Conservation (phyloP, 2,888 invertebrate genomes). For the Leucozona laternaria region DNA sequence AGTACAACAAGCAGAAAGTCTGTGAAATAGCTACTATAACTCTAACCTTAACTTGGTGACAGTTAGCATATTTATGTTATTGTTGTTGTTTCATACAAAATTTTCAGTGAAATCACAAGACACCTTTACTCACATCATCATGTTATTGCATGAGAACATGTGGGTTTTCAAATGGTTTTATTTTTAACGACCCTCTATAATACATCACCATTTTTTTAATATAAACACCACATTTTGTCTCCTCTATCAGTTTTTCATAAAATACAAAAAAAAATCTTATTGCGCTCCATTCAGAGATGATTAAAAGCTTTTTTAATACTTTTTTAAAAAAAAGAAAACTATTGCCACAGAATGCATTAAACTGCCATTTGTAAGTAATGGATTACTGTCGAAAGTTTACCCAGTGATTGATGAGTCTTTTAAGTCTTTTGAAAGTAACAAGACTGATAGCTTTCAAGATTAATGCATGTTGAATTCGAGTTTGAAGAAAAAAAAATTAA, state of each 20-base stretch:
- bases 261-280: background rate
- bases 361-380: slow-evolving; percentile 65
- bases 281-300: background rate
- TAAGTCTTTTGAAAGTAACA: slow-evolving; percentile 47
- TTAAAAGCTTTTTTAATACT: slow-evolving; percentile 1
- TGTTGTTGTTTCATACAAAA: too few relatives aligned
- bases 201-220: background rate
- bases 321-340: slow-evolving; percentile 30
- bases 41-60: too few relatives aligned
- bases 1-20: too few relatives aligned
- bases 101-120: too few relatives aligned
- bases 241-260: background rate
- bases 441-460: slow-evolving; percentile 56
- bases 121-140: too few relatives aligned
- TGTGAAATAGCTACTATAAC: too few relatives aligned
- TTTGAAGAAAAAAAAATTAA: slow-evolving; percentile 12
- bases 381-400: slow-evolving; percentile 57
- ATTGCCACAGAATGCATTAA: slow-evolving; percentile 65
- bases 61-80: too few relatives aligned
- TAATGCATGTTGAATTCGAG: slow-evolving; percentile 55
- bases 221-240: background rate
- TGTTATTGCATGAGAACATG: too few relatives aligned
- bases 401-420: slow-evolving; percentile 64
- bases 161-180: background rate
- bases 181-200: background rate